Evolutionary conservation across 2,888 invertebrate genomes (phyloP), one percentile per base, ranked within the genome.

Genomic region (Eupeodes latifasciatus): DNA sequence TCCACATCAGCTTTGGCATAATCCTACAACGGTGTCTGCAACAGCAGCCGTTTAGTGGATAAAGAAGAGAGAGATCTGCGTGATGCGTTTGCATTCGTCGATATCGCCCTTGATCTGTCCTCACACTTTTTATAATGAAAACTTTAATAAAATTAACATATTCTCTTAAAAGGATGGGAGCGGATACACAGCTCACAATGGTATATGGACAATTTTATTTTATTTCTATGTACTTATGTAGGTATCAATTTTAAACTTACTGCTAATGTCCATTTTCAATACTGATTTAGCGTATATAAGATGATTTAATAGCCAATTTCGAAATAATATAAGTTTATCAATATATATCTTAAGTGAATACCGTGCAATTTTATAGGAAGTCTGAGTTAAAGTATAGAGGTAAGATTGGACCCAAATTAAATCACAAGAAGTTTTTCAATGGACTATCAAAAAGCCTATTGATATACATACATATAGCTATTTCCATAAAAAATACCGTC

Each of bases 1-100:
- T 91, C 92, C 93, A 71, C 93, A 93, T 81, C 94, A 94, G 91
- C 93, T 93, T 75, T 94, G 94, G 93, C 93, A 94, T 91, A 94
- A 94, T 93, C 93, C 92, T 89, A 91, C 93, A 67, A 92, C 92
- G 76, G 91, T 92, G 74, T 90, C 93, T 89, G 92, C 93, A 90
- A 92, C 93, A 64, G 92, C 93, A 57, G 93, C 93, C 81, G 94
- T 93, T 90, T 93, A 93, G 36, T 55, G 14, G 55, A 55, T 71
- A 9, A 71, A 55, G 34, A 27, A 27, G 36, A 55, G 40, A 69
- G 27, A 69, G 34, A 55, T 40, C 10, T 55, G 40, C 53, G 62
- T 36, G 67, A 72, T 72, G 55, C 61, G 55, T 66, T 16, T 12
- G 36, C 66, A 53, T 61, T 53, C 53, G 12, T 55, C 61, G 14